A percentile compares a stretch with the other conserved stretches of the same genome.
Conservation (phyloP, 2,888 invertebrate species). For the Protophormia terraenovae region DNA sequence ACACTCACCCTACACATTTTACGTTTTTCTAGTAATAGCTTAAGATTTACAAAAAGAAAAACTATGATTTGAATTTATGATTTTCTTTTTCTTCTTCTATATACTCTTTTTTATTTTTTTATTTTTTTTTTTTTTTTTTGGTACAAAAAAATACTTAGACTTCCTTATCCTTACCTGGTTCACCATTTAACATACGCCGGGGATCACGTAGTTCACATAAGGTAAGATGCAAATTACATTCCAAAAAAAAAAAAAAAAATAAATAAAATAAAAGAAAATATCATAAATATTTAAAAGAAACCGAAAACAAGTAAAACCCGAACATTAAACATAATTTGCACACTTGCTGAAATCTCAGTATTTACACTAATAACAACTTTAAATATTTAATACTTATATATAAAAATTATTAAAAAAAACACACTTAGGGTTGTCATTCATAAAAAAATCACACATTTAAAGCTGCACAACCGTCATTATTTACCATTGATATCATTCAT, state of each 20-base stretch:
- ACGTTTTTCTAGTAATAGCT: conserved; percentile 51
- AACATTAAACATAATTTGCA: conserved; percentile 26
- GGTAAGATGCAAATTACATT: conserved; percentile 76
- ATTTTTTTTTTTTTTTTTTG: conserved; percentile 75
- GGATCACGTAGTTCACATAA: conserved; percentile 95
- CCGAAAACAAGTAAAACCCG: not conserved
- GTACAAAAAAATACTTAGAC: conserved; percentile 84
- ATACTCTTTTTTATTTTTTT: conserved; percentile 71
- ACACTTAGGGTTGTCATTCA: conserved; percentile 63
- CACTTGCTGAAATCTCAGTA: conserved; percentile 33
- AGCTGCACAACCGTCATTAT: conserved; percentile 10
- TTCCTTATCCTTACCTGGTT: conserved; percentile 97
- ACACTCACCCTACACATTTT: conserved; percentile 46
- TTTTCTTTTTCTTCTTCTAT: conserved; percentile 73
- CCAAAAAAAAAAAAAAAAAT: conserved; percentile 5
- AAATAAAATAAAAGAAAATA: conserved; percentile 4
- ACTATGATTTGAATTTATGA: conserved; percentile 75
- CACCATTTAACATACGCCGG: conserved; percentile 96
- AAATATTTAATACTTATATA: not conserved
- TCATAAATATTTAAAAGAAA: not conserved
- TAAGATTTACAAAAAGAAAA: conserved; percentile 44
- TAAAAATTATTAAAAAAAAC: conserved; percentile 19
- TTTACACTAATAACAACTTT: conserved; percentile 13
- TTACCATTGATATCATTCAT: not conserved
- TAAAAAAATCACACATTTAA: conserved; percentile 2